phyloP scores from a whole-genome alignment of 2,113 vertebrate species.

The Desmodus rotundus region DNA sequence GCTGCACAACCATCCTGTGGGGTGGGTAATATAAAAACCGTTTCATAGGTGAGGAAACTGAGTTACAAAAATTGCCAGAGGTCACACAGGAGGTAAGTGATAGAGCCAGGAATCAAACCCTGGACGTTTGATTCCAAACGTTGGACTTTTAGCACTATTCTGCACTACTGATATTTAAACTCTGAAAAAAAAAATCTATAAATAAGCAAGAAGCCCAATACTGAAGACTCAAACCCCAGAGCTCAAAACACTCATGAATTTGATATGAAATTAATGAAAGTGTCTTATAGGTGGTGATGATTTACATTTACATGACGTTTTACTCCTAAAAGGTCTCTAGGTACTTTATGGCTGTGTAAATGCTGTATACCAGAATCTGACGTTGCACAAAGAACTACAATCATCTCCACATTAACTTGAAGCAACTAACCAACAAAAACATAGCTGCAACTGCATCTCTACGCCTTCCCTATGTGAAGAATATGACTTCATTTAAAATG shows the following conservation, averaged over 20 bases:
- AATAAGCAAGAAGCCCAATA: slow-evolving; percentile 33
- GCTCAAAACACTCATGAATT: slow-evolving; percentile 73
- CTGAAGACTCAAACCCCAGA: slow-evolving; percentile 59
- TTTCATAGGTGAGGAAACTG: slow-evolving; percentile 41
- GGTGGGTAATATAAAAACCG: not conserved
- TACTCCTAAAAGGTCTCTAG: slow-evolving; percentile 72
- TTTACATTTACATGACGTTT: slow-evolving; percentile 72
- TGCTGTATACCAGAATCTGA: slow-evolving; percentile 7
- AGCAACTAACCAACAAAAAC: slow-evolving; percentile 47
- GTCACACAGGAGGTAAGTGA: not conserved
- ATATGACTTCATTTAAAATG: not conserved
- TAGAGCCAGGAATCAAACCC: not conserved
- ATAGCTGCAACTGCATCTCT: slow-evolving; percentile 1
- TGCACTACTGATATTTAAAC: not conserved
- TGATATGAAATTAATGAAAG: slow-evolving; percentile 77
- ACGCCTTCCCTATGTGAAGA: not conserved
- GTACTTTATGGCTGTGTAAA: slow-evolving; percentile 54
- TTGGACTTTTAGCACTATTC: not conserved
- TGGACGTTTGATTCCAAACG: not conserved
- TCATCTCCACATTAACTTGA: not conserved
- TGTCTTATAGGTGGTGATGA: slow-evolving; percentile 67
- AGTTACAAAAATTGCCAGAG: not conserved
- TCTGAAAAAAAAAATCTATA: not conserved
- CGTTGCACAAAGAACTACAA: slow-evolving; percentile 13
- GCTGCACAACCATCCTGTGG: not conserved